Percentiles rank a stretch among this genome's conserved stretches.
Evolutionary conservation across 2,888 invertebrate genomes (phyloP).

Genomic region (Drosophila kokeensis): DNA sequence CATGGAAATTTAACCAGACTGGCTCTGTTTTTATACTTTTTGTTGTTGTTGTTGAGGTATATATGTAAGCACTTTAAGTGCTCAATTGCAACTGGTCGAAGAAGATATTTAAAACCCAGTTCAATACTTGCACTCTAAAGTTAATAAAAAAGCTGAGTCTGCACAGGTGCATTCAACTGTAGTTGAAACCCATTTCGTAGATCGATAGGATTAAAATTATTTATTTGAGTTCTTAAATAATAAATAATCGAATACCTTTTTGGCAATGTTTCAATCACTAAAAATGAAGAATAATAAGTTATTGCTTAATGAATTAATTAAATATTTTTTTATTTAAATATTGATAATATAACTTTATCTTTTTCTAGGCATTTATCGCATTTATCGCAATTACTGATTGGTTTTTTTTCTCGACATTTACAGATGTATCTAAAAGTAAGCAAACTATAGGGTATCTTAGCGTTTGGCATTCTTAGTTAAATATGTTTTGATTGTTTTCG

Average conservation of each 20-base stretch:
- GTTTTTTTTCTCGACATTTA: neutral
- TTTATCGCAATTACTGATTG: neutral
- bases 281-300: neutral
- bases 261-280: too few species aligned
- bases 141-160: neutral
- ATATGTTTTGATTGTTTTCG: conserved; percentile 33
- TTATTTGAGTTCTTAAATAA: too few species aligned
- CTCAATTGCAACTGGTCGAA: neutral
- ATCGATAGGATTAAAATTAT: too few species aligned
- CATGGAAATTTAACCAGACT: conserved; percentile 18
- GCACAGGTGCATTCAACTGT: neutral
- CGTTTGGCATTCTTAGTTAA: neutral
- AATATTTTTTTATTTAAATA: neutral
- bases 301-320: neutral
- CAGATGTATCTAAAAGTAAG: neutral
- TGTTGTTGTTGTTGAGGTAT: neutral
- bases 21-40: neutral
- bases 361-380: rapidly evolving
- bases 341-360: neutral
- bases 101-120: neutral
- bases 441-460: conserved; percentile 6
- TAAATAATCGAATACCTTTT: too few species aligned
- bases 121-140: neutral
- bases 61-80: conserved; percentile 1
- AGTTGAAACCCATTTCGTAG: neutral